Percentiles rank a stretch among this genome's conserved stretches.
phyloP scores from a whole-genome alignment of 2,113 vertebrate genomes.

The Varanus salvator region DNA sequence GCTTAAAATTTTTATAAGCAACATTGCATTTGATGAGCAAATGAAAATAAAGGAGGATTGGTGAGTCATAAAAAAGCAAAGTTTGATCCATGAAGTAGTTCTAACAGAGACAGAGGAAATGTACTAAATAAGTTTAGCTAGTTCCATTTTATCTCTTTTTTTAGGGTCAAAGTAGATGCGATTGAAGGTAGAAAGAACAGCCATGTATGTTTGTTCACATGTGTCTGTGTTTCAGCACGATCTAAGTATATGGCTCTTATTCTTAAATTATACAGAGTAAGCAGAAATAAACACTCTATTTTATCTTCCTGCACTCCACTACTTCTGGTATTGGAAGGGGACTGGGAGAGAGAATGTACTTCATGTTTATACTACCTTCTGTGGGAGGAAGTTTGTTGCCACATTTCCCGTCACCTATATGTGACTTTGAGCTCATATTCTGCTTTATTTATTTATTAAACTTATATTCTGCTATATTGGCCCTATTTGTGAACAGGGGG shows the following conservation, averaged over 20 bases:
- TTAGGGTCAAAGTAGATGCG: neutral
- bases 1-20: constrained; percentile 22
- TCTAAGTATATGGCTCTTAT: neutral
- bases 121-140: neutral
- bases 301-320: neutral
- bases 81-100: constrained; percentile 5
- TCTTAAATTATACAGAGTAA: neutral
- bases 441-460: too few species aligned
- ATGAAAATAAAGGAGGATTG: constrained; percentile 9
- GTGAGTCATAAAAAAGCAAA: neutral
- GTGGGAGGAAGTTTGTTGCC: neutral
- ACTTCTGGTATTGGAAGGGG: neutral
- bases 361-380: too few species aligned
- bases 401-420: too few species aligned
- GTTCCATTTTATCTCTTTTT: neutral
- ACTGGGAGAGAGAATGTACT: neutral
- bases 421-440: neutral
- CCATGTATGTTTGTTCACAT: neutral
- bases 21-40: neutral
- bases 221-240: neutral
- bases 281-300: neutral
- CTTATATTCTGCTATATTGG: too few species aligned
- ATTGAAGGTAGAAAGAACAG: neutral
- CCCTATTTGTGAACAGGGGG: neutral
- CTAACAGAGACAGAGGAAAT: neutral